These are phyloP conservation scores for Glaucidium brasilianum DNA, from an alignment of 2,113 vertebrate species.

Conservation along the genomic window DNA sequence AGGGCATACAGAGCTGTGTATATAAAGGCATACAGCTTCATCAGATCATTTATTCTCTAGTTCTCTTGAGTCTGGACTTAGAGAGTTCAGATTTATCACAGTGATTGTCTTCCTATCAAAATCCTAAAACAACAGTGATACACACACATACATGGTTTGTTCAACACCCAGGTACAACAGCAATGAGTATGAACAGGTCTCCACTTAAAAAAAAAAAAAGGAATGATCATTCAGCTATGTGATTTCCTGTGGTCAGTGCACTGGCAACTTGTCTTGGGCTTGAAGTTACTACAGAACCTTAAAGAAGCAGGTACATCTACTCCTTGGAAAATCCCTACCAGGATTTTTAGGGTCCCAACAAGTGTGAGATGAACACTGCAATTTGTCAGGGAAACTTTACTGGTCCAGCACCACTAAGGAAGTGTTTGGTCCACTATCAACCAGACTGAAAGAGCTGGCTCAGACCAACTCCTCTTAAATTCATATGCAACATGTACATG, in stretches of 20 bases:
- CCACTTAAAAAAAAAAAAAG: neutral
- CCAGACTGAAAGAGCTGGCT: neutral
- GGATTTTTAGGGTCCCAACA: neutral
- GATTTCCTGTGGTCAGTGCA: neutral
- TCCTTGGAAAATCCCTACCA: neutral
- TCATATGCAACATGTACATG: accelerated
- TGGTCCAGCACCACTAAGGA: neutral
- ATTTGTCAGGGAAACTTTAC: neutral
- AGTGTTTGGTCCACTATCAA: neutral
- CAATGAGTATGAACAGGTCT: accelerated
- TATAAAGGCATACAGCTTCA: neutral
- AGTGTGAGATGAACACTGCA: neutral
- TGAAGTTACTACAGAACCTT: neutral
- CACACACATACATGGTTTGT: accelerated
- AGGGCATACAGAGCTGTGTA: neutral
- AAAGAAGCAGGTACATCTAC: neutral
- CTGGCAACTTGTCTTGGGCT: neutral
- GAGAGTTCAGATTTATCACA: neutral
- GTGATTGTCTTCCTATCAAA: neutral
- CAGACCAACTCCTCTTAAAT: neutral
- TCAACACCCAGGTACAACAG: neutral
- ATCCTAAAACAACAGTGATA: neutral
- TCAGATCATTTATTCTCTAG: neutral
- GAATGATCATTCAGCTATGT: neutral
- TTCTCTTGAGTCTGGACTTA: neutral